phyloP scores from a whole-genome alignment of 2,797 vertebrate species.

The Pogonophryne albipinna region DNA sequence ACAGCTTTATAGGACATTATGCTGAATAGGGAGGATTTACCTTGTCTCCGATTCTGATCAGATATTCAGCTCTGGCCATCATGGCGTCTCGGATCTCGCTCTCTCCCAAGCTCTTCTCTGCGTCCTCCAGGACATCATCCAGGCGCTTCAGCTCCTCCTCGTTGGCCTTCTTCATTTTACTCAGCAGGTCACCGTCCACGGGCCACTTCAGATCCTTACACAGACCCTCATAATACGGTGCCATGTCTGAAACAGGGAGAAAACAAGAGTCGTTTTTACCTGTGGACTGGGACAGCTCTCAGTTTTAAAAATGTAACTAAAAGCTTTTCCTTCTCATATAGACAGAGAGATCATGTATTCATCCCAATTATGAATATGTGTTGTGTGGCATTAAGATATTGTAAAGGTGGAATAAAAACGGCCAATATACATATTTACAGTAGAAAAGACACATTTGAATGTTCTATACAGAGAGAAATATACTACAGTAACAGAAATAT shows the following conservation, averaged over 20 bases:
- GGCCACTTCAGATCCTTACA: conserved; percentile 97
- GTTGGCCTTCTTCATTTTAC: conserved; percentile 97
- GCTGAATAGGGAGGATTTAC: conserved; percentile 71
- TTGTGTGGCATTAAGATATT: too few relatives aligned
- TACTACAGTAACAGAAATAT: too few relatives aligned
- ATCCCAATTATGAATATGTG: too few relatives aligned
- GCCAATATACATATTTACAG: too few relatives aligned
- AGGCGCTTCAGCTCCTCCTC: conserved; percentile 95
- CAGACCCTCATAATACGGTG: conserved; percentile 94
- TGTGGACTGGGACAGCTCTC: background rate
- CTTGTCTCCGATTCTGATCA: conserved; percentile 97
- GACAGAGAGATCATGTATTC: background rate
- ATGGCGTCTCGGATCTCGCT: conserved; percentile 98
- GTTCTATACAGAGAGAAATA: too few relatives aligned
- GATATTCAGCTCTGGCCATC: conserved; percentile 98
- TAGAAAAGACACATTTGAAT: too few relatives aligned
- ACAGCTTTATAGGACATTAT: background rate
- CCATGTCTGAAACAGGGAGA: conserved; percentile 89
- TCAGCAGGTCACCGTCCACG: conserved; percentile 89
- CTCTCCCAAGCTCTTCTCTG: conserved; percentile 96
- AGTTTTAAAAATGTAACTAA: background rate
- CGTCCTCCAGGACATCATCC: conserved; percentile 94
- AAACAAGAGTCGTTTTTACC: fast-evolving
- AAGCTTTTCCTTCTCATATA: background rate
- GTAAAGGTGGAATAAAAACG: too few relatives aligned